phyloP scores from a whole-genome alignment of 2,888 invertebrate genomes.

The Cremastinae sp. region DNA sequence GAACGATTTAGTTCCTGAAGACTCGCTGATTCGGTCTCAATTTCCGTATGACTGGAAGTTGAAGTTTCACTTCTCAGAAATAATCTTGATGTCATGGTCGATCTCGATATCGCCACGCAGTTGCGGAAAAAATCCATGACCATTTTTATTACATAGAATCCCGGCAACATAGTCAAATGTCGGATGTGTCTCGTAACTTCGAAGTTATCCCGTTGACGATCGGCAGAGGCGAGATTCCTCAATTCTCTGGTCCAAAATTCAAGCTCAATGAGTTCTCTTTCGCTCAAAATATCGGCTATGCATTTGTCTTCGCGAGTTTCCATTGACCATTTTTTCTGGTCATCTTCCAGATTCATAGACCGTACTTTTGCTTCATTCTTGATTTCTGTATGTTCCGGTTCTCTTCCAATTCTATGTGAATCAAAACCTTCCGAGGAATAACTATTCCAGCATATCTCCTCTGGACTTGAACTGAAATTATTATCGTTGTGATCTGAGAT shows the following conservation, averaged over 20 bases:
- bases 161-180: constrained; percentile 46
- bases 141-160: constrained; percentile 48
- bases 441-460: constrained; percentile 34
- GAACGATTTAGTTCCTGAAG: background rate
- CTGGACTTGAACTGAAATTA: background rate
- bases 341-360: background rate
- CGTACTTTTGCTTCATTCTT: background rate
- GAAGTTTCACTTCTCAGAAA: background rate
- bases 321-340: background rate
- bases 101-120: constrained; percentile 38
- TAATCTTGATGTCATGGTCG: constrained; percentile 50
- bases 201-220: constrained; percentile 20
- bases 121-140: constrained; percentile 53
- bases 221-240: constrained; percentile 35
- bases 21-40: constrained; percentile 14
- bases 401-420: background rate
- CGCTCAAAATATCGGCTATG: constrained; percentile 39
- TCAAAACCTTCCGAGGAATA: constrained; percentile 37
- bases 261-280: constrained; percentile 41
- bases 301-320: background rate
- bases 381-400: background rate
- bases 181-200: constrained; percentile 15
- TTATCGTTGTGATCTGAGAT: background rate
- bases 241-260: constrained; percentile 51
- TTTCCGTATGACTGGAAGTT: constrained; percentile 31